phyloP scores from a whole-genome alignment of 2,797 vertebrate genomes.

The Rhinichthys osculus region DNA sequence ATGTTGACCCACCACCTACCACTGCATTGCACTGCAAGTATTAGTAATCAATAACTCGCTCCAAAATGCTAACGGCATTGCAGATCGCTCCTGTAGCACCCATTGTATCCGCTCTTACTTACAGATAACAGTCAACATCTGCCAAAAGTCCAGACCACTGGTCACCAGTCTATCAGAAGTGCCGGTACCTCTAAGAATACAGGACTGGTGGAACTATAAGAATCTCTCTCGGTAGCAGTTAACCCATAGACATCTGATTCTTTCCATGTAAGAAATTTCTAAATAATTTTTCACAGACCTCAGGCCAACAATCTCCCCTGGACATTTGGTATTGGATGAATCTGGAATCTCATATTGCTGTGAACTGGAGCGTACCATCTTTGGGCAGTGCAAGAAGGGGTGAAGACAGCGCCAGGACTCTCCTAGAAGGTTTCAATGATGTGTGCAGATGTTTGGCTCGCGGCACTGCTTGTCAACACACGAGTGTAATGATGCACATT shows the following conservation, averaged over 20 bases:
- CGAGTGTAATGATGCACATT: conserved; percentile 54
- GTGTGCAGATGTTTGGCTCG: conserved; percentile 61
- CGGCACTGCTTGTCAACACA: conserved; percentile 57
- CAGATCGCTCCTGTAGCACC: conserved; percentile 18
- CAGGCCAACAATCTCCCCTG: conserved; percentile 46
- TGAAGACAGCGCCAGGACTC: conserved; percentile 48
- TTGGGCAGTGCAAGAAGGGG: conserved; percentile 49
- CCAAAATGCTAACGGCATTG: conserved; percentile 21
- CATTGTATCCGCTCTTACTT: conserved; percentile 35
- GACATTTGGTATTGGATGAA: conserved; percentile 51
- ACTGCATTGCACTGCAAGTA: neutral
- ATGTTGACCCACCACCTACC: neutral
- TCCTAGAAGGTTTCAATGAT: conserved; percentile 55
- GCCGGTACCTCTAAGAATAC: neutral
- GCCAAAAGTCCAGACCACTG: conserved; percentile 43
- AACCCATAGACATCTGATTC: conserved; percentile 43
- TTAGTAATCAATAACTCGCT: conserved; percentile 10
- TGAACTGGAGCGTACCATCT: conserved; percentile 59
- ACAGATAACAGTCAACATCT: conserved; percentile 51
- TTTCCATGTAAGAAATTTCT: conserved; percentile 44
- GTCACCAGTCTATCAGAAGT: conserved; percentile 48
- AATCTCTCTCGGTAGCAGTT: conserved; percentile 46
- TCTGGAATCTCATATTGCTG: conserved; percentile 54
- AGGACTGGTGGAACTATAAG: conserved; percentile 49
- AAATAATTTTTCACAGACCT: conserved; percentile 36